Evolutionary conservation across 1,140 invertebrate species (phyloP), one percentile per base, ranked within the genome.

Genomic region (Drosophila guanche): DNA sequence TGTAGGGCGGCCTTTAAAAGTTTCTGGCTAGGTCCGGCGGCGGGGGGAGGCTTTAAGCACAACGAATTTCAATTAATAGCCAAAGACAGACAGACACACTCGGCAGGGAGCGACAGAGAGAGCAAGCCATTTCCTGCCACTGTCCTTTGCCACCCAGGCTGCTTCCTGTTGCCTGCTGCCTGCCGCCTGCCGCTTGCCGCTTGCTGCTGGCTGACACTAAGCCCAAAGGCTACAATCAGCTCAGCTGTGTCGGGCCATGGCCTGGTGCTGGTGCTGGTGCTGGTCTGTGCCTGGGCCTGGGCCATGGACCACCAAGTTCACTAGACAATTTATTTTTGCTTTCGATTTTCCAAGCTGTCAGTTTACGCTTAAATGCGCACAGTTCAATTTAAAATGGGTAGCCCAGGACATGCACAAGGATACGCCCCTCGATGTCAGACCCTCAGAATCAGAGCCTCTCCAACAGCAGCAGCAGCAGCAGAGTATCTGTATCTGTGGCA

Each of bases 271-370:
- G 10, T 10, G n/a, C n/a, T n/a, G n/a, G n/a, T n/a, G n/a, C n/a
- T n/a, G n/a, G n/a, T 10, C 29, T 33, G 2, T 3, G 29, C 7
- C 29, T 8, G 0, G 3, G 47, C 29, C 45, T 56, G 45, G 16
- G 69, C 52, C 42, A 58, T 75, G 78, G 76, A 74, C 81, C 81
- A 83, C 81, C 83, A 86, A 86, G 83, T 86, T 86, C 81, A 88
- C 83, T 88, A 86, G 83, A 86, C 81, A 86, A 86, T 88, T 89
- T 88, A 88, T 88, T 88, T 74, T 88, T 88, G 83, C 83, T 88
- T 88, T 88, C 83, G 84, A 88, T 88, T 88, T 88, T 89, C 78
- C 84, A 76, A 89, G 84, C 83, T 88, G 83, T 88, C 83, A 88
- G 84, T 88, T 88, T 81, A 88, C 83, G 83, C 83, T 88, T 89